Evolutionary conservation across 2,113 vertebrate species (phyloP).

Genomic region (Heteronetta atricapilla): DNA sequence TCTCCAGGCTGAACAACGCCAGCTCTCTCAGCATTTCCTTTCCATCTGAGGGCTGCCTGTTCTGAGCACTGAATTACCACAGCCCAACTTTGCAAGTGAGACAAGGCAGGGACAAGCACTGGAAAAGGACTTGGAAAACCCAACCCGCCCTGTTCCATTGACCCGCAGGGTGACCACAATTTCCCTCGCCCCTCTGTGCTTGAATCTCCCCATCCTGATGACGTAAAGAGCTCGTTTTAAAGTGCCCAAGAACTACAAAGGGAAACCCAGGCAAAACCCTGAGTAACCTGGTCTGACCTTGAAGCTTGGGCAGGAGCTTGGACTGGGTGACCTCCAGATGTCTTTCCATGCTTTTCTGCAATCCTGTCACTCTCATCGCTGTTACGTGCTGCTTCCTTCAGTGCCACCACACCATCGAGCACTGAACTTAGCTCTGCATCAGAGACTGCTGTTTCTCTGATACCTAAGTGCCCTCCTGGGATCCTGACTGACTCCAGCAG

Average conservation of each 20-base stretch:
- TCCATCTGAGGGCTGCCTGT: neutral
- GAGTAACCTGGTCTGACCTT: neutral
- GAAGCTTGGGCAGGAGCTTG: neutral
- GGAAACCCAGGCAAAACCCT: neutral
- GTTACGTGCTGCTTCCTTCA: neutral
- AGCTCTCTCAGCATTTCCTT: neutral
- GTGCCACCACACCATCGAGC: rapidly evolving
- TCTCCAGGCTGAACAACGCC: neutral
- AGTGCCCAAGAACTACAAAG: neutral
- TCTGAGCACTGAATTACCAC: neutral
- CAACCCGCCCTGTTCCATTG: neutral
- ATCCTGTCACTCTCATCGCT: neutral
- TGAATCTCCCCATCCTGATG: neutral
- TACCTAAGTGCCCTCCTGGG: neutral
- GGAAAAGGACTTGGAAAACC: neutral
- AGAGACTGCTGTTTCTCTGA: neutral
- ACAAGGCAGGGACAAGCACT: rapidly evolving
- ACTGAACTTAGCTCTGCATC: neutral
- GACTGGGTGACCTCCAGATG: neutral
- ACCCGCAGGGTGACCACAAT: neutral
- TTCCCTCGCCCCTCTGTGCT: neutral
- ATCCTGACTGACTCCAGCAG: neutral
- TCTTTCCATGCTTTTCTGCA: neutral
- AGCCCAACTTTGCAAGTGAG: neutral
- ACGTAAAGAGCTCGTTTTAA: neutral